Evolutionary conservation across 2,113 vertebrate species (phyloP), one percentile per base, ranked within the genome.

Genomic region (Colinus virginianus): DNA sequence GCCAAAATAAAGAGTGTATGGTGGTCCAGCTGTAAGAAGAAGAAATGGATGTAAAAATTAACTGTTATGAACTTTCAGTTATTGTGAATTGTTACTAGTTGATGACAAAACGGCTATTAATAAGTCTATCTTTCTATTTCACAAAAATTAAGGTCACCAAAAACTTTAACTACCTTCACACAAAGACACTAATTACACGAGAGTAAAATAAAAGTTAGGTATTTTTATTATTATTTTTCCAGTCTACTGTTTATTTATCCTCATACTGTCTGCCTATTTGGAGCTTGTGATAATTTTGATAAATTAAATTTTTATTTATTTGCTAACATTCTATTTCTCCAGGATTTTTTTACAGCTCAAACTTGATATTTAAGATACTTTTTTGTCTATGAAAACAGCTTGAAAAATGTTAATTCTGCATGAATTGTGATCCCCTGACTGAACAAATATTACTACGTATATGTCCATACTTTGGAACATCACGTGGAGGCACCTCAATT

Each of bases 1-100:
- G 76, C 99, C 98, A 96, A 99, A 99, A 97, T 99, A 99, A 40
- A 99, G 97, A 36, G 98, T 99, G 87, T 98, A 99, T 11, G 99
- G 99, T 19, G 98, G 99, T 86, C 99, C 99, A 88, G 98, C 99
- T 99, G 96, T 94, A 84, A 88, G 66, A 40, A 91, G 87, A 87
- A 86, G 91, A 51, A 92, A 75, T 86, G 92, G 3, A 25, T 64
- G 66, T 15, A 83, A 15, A 82, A 74, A 20, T 90, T 70, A 88
- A 59, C 78, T 59, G 28, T 81, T 87, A 46, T 13, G 4, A 94
- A 78, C 5, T 20, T 11, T 42, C 62, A 81, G 53, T 45, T 63
- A 25, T 64, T 84, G 42, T 3, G 11, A 77, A 80, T 26, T 66
- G 34, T n/a, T 70, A 59, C 18, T 38, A 46, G 28, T 0, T 92